These are phyloP conservation scores for Leiothrix lutea DNA, from an alignment of 2,113 vertebrate genomes.

Conservation along the genomic window DNA sequence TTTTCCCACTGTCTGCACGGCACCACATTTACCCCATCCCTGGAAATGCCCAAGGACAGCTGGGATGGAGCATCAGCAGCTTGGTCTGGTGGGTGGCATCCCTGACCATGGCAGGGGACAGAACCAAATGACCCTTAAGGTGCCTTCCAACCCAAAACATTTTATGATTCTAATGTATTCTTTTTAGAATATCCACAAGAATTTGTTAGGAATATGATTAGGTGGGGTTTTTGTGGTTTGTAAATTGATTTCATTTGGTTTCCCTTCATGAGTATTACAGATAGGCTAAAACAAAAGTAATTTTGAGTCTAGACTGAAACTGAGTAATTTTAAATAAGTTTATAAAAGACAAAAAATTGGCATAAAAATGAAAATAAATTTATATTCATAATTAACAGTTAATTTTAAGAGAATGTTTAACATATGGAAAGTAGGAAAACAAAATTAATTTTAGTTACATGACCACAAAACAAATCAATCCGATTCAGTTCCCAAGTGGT, in stretches of 20 bases:
- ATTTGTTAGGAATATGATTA: neutral
- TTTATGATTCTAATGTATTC: neutral
- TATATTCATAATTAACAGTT: neutral
- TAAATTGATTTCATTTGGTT: neutral
- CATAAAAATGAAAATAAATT: neutral
- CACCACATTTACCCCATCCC: neutral
- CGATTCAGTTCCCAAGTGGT: neutral
- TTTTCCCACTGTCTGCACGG: neutral
- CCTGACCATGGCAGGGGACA: neutral
- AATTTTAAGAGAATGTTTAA: neutral
- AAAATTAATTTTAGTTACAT: neutral
- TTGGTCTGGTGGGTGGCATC: neutral
- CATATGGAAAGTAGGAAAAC: neutral
- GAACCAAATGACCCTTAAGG: neutral
- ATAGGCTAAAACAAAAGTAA: neutral
- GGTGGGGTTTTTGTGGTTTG: accelerated
- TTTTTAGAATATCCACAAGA: neutral
- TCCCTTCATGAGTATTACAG: neutral
- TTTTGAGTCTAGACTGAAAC: neutral
- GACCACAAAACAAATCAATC: neutral
- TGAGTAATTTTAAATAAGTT: neutral
- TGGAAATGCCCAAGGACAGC: neutral
- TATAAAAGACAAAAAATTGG: neutral
- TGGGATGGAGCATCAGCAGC: neutral
- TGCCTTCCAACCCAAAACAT: neutral